Conservation (phyloP, 2,797 vertebrate species). For the Prionace glauca region DNA sequence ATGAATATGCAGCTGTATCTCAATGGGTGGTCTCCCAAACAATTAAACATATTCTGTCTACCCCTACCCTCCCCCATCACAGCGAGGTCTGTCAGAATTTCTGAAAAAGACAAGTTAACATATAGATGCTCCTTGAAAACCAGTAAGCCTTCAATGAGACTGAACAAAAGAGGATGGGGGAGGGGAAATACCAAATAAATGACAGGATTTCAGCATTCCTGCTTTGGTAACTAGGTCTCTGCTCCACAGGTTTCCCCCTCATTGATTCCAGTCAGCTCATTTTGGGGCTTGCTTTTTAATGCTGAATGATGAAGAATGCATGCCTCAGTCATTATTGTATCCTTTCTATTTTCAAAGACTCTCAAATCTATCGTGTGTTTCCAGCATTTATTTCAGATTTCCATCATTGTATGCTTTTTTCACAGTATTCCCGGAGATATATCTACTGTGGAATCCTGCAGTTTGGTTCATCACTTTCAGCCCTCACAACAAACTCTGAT, state of each 20-base stretch:
- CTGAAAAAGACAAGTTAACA: not conserved
- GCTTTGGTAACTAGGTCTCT: not conserved
- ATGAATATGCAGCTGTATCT: not conserved
- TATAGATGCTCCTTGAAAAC: not conserved
- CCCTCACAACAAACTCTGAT: not conserved
- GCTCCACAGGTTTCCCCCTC: not conserved
- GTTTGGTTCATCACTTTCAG: not conserved
- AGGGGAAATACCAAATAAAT: not conserved
- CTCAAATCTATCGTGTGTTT: not conserved
- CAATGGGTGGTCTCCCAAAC: not conserved
- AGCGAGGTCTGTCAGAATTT: not conserved
- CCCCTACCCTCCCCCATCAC: not conserved
- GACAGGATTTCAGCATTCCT: not conserved
- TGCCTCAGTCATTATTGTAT: not conserved
- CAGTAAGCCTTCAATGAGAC: not conserved
- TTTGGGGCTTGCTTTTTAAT: not conserved
- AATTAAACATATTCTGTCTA: not conserved
- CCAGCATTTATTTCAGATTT: not conserved
- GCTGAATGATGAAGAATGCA: not conserved
- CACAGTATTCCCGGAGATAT: no score
- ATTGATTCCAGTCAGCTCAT: not conserved
- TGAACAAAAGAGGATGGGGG: constrained; percentile 11
- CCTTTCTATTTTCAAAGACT: not conserved
- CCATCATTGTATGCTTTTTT: not conserved
- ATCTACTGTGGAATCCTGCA: not conserved